Conservation (phyloP, 1,140 invertebrate genomes). For the Calosoma granatense region DNA sequence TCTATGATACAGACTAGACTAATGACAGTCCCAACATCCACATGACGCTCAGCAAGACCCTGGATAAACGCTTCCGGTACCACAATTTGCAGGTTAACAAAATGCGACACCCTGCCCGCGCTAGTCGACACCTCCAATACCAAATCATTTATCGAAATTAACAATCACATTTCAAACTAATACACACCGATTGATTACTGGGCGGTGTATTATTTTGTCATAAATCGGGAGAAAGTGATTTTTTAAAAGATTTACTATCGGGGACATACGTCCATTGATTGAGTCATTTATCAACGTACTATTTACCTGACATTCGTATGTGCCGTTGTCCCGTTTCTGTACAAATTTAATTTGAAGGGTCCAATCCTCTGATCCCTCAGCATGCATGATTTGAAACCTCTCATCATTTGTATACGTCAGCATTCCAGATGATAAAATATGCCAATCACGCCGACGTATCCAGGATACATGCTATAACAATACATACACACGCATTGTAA, state of each 20-base stretch:
- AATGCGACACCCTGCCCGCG: slow-evolving; percentile 75
- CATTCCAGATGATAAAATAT: slow-evolving; percentile 81
- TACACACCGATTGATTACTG: too few species aligned
- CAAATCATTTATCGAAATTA: too few species aligned
- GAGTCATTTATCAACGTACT: too few species aligned
- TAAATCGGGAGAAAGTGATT: too few species aligned
- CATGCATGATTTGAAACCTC: slow-evolving; percentile 67
- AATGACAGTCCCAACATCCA: slow-evolving; percentile 81
- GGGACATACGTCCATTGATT: too few species aligned
- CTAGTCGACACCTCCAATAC: slow-evolving; percentile 71
- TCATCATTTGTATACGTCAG: slow-evolving; percentile 88
- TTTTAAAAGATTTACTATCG: too few species aligned
- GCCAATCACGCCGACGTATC: slow-evolving; percentile 82
- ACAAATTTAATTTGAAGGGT: slow-evolving; percentile 90
- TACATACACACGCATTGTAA: slow-evolving; percentile 6
- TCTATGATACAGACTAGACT: slow-evolving; percentile 87
- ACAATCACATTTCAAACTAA: too few species aligned
- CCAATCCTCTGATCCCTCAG: slow-evolving; percentile 72
- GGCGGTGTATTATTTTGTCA: too few species aligned
- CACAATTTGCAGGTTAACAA: slow-evolving; percentile 78
- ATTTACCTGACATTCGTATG: slow-evolving; percentile 94
- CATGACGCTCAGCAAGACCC: slow-evolving; percentile 71
- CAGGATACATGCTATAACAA: slow-evolving; percentile 66
- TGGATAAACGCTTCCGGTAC: slow-evolving; percentile 81
- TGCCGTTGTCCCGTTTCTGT: slow-evolving; percentile 81